Base-by-base conservation (phyloP, 1,140 invertebrate species). In the Drosophila elegans region DNA sequence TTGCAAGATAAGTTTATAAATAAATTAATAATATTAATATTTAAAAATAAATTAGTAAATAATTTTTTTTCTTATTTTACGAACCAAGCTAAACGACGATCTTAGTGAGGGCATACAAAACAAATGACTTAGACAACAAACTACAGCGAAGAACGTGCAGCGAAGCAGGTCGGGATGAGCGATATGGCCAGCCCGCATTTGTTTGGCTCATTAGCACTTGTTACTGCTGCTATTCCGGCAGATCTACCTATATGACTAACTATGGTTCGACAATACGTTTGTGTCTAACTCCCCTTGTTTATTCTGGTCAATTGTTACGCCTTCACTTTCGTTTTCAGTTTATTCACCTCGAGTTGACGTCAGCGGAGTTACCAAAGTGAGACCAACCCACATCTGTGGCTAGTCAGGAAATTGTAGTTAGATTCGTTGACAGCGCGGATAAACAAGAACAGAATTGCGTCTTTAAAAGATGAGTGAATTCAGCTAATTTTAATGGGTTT, bases 51-150 rank as follows among this genome's bases (percentile, higher is more conserved):
- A n/a, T n/a, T n/a, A n/a, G n/a, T n/a, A n/a, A n/a, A n/a, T n/a
- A n/a, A n/a, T n/a, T 21, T 21, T 21, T 21, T 21, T 21, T 21
- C 16, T 21, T 21, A 21, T 21, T 21, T 21, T 21, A 21, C 16
- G 16, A 21, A 21, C 16, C 16, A 21, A 21, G 0, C 16, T 21
- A 21, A 21, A 21, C 16, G 16, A 21, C 16, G 4, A 6, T 32
- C 1, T 32, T 32, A 32, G 29, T 32, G 29, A 32, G 68, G 34
- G 64, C 53, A n/a, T 12, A 53, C 51, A 52, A 53, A 41, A 88
- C 68, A 88, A 89, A 89, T 74, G 84, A 88, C 84, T 88, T 88
- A 62, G 44, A 71, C 84, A 74, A 78, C 84, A 57, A 89, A 84
- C 83, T 67, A 52, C 21, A 52, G 10, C 48, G 53, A 45, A 57